Evolutionary conservation across 1,140 invertebrate species (phyloP).

Genomic region (Triops longicaudatus): DNA sequence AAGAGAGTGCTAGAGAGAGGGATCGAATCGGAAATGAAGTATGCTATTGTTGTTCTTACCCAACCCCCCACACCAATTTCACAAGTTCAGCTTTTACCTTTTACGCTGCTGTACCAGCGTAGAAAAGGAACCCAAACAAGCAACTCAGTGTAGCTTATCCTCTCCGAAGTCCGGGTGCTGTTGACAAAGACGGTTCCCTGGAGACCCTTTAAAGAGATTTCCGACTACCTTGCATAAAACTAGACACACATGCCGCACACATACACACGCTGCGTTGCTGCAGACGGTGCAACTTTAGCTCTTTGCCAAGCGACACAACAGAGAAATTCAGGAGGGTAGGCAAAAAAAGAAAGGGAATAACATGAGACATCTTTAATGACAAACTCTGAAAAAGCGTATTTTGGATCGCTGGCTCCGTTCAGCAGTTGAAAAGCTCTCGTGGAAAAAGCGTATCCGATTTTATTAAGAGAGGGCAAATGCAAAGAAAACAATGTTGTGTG

Average conservation of each 20-base stretch:
- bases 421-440: not conserved
- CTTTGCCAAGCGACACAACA: not conserved
- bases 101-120: not conserved
- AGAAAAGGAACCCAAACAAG: conserved; percentile 5
- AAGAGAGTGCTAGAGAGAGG: not conserved
- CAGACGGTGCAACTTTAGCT: not conserved
- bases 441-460: not conserved
- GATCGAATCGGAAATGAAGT: not conserved
- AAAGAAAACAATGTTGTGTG: not conserved
- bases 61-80: not conserved
- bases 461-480: conserved; percentile 3
- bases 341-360: not conserved
- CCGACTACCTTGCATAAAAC: conserved; percentile 11
- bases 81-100: not conserved
- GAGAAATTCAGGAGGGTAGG: not conserved
- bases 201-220: conserved; percentile 7
- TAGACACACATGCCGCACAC: conserved; percentile 1
- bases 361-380: not conserved
- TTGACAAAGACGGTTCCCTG: conserved; percentile 4
- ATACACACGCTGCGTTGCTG: not conserved
- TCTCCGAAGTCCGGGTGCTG: not conserved
- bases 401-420: not conserved
- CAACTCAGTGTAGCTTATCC: not conserved
- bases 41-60: not conserved
- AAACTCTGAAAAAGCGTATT: not conserved